Evolutionary conservation across 2,113 vertebrate species (phyloP).

Genomic region (Equus quagga): DNA sequence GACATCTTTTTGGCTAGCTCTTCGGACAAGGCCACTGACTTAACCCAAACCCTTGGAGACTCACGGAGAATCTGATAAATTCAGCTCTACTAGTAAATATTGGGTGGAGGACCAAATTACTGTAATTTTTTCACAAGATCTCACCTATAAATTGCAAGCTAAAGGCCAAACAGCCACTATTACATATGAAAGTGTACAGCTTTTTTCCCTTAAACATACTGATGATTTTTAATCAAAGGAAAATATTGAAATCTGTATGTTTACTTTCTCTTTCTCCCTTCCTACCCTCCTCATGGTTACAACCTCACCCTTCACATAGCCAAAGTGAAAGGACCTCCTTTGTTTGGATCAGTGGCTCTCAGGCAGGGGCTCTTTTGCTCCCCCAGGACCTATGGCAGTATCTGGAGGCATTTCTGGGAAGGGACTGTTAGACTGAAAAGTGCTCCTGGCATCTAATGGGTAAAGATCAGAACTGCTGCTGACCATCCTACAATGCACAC

Average conservation of each 20-base stretch:
- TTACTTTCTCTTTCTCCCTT: background rate
- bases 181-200: background rate
- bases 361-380: background rate
- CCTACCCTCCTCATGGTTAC: background rate
- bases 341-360: background rate
- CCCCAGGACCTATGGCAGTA: background rate
- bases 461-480: background rate
- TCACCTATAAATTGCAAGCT: background rate
- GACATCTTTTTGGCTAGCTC: background rate
- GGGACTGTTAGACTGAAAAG: rapidly evolving
- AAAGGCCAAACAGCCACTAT: background rate
- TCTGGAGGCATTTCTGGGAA: background rate
- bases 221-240: background rate
- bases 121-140: background rate
- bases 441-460: background rate
- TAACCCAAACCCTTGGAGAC: background rate
- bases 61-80: background rate
- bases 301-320: background rate
- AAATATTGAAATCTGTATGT: background rate
- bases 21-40: too few species aligned
- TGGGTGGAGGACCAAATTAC: background rate
- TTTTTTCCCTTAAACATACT: background rate
- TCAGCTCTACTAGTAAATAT: background rate
- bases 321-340: background rate
- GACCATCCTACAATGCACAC: rapidly evolving